These are phyloP conservation scores for Penelope pileata DNA, from an alignment of 2,113 vertebrate genomes.

Conservation along the genomic window DNA sequence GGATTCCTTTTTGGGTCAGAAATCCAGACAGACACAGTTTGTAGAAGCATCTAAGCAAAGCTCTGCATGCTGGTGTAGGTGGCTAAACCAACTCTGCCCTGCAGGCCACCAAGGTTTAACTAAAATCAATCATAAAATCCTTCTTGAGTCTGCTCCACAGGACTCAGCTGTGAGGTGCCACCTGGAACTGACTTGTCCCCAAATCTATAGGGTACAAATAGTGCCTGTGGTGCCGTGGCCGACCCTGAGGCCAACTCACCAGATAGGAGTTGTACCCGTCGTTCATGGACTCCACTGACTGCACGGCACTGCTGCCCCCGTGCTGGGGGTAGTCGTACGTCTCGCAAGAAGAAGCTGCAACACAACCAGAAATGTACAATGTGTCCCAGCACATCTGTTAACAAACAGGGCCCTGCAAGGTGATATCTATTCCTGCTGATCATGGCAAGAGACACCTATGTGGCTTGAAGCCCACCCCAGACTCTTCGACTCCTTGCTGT, in stretches of 20 bases:
- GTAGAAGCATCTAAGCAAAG: background rate
- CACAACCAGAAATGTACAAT: background rate
- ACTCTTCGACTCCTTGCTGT: background rate
- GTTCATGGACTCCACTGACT: constrained; percentile 87
- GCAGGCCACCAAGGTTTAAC: background rate
- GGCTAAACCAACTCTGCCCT: background rate
- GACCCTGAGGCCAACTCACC: constrained; percentile 78
- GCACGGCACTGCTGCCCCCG: constrained; percentile 78
- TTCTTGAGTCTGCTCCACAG: background rate
- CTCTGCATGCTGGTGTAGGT: background rate
- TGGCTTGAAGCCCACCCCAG: background rate
- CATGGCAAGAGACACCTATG: background rate
- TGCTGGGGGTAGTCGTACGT: constrained; percentile 88
- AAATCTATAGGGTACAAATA: background rate
- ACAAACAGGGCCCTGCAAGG: background rate
- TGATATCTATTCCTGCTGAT: background rate
- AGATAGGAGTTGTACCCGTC: constrained; percentile 89
- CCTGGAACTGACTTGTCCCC: background rate
- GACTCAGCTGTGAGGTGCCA: background rate
- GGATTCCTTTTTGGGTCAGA: background rate
- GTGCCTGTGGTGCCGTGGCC: background rate
- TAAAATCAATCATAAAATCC: background rate
- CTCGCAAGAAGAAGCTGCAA: constrained; percentile 94
- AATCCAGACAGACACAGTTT: background rate
- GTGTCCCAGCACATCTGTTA: background rate